Base-by-base conservation (phyloP, 1,140 invertebrate species). In the Zaprionus africanus region DNA sequence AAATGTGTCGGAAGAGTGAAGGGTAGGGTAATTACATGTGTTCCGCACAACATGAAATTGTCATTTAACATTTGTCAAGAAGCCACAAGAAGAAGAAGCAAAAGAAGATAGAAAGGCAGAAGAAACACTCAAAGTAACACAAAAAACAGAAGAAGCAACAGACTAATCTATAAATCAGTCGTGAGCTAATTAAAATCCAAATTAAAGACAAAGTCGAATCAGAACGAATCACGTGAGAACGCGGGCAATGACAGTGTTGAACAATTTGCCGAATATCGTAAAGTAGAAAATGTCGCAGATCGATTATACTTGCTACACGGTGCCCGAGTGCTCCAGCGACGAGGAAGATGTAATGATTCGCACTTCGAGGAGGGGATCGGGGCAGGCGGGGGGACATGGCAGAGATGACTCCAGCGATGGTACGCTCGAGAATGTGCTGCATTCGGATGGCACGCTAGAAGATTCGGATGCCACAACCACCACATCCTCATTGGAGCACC, bases 231-330 rank as follows among this genome's bases (percentile, higher is more conserved):
- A 62, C 64, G 59, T 70, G 67, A 79, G 79, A 79, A 77, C 76
- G 62, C 49, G 34, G 19, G 22, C 57, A 43, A 57, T 79, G 68
- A 71, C 61, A 67, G 76, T 81, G 65, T 73, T 63, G 46, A 66
- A 65, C 31, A 79, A 82, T 73, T 54, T 72, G 62, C 57, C 11
- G 63, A 78, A 46, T 54, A 72, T 19, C 28, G 24, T 19, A 57
- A 76, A 38, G 19, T 7, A 19, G 36, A 64, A 64, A 41, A 92
- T 92, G 91, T 83, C 91, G 11, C 82, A 91, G 72, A 79, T 91
- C 36, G 90, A 92, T 70, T 90, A 86, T 56, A 90, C 86, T 57
- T 92, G 91, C 36, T 92, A 92, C n/a, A 92, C 91, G 17, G 83
- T 92, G 69, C 91, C 86, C 12, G 91, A 92, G 75, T 82, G 78